Base-by-base conservation (phyloP, 37 sponge, comb jelly and placozoan genomes). In the Axinella damicornis region DNA sequence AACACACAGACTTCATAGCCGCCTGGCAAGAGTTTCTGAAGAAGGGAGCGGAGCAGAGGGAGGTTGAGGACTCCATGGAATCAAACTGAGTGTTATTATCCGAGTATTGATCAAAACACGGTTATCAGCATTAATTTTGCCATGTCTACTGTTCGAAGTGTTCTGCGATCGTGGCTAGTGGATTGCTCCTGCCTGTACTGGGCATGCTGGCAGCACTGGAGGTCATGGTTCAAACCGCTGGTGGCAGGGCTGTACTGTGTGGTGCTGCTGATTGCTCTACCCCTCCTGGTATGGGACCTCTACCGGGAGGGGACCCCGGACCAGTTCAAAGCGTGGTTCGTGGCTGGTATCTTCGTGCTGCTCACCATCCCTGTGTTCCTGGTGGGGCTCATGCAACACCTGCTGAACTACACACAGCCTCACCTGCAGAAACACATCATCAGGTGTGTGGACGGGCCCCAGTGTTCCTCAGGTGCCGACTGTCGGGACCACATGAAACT, bases 401-500 rank as follows among this genome's bases (percentile, higher is more conserved):
- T 98, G 18, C 71, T 76, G 25, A 88, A 98, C 81, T 98, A 95
- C 80, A 93, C 95, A 21, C 63, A 87, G 31, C 98, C 98, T 19
- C 73, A 91, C 67, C 87, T 95, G 24, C 98, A 98, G 80, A 74
- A 85, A 36, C 81, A 95, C 67, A 83, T 95, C 41, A 91, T 98
- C 28, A 90, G 97, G 94, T 96, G 73, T 41, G 74, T 24, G 56
- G 53, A 18, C 46, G 38, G 5, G 74, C 12, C 24, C 13, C 14
- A 56, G 17, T 56, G 57, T 56, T 46, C 35, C 62, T 69, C 20
- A 68, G 73, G 76, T 34, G 35, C 53, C n/a, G 13, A 65, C 28
- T 65, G 22, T 34, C 46, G 13, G 0, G 17, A 0, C 37, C 70
- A 28, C 27, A 31, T 16, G 53, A 56, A 56, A 27, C n/a, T n/a